Evolutionary conservation across 2,113 vertebrate species (phyloP), one percentile per base, ranked within the genome.

Genomic region (Corythornis vintsioides): DNA sequence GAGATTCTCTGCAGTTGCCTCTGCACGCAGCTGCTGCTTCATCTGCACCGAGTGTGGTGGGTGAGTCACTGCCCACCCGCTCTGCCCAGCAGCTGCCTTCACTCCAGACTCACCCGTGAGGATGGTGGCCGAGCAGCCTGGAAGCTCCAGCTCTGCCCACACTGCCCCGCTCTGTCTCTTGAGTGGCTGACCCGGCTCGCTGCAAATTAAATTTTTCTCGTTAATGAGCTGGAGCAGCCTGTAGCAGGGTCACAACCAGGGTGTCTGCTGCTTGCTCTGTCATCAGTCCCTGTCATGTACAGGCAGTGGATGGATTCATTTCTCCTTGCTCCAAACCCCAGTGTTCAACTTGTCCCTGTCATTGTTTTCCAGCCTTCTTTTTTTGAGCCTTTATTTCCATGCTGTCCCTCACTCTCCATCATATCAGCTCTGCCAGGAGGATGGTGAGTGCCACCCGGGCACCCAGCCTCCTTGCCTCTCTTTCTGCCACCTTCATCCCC

Each of bases 181-280:
- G 31, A 56, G 74, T 40, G 45, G 47, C 52, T 76, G 61, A 82
- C 40, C 31, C 73, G 84, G 61, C 8, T 10, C 71, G 48, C 76
- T 75, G 33, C 72, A 80, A 80, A 48, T 57, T 12, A 72, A 79
- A 72, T 28, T 45, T 85, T 89, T 82, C 50, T 79, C 33, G 73
- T 67, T 56, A 47, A 4, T 14, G 25, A 42, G 21, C 28, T 45
- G 35, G 19, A 65, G 6, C 9, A 75, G 33, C 19, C 22, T 59
- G 75, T 71, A 90, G 90, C 86, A 85, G 72, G 18, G 69, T 89
- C 94, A 87, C 6, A 6, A 91, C 66, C 12, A 21, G 61, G 57
- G 15, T 85, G 94, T 90, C 90, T 93, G 87, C 71, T 90, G 86
- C 90, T 88, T 31, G 50, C n/a, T 61, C 40, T 74, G 78, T 95